Evolutionary conservation across 2,113 vertebrate species (phyloP).

Genomic region (Terrapene triunguis): DNA sequence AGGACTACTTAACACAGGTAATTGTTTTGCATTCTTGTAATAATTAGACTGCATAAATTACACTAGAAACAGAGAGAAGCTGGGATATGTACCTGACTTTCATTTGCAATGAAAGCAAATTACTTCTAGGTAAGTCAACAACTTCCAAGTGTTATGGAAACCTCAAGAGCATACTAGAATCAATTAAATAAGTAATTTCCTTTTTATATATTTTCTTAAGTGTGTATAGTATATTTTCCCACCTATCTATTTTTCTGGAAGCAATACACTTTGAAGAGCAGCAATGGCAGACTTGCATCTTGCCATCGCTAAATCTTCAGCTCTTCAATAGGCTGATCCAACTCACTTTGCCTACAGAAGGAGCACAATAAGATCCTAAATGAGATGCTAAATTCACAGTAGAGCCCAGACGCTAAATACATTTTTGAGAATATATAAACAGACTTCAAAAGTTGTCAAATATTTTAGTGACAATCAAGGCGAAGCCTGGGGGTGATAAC

Average conservation of each 20-base stretch:
- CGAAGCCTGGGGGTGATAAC: not conserved
- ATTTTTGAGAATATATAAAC: not conserved
- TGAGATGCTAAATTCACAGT: constrained; percentile 7
- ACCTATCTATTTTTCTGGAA: not conserved
- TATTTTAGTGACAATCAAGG: not conserved
- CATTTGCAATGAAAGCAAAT: not conserved
- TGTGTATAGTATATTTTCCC: not conserved
- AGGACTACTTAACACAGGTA: not conserved
- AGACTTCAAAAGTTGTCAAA: not conserved
- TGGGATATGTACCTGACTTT: not conserved
- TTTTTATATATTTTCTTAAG: not conserved
- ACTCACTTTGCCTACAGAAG: not conserved
- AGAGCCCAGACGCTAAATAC: constrained; percentile 32
- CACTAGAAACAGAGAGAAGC: not conserved
- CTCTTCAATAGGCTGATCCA: not conserved
- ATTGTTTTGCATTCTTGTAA: constrained; percentile 16
- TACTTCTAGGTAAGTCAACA: not conserved
- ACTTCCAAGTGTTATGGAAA: not conserved
- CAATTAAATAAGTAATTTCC: not conserved
- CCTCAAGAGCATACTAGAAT: not conserved
- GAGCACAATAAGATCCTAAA: constrained; percentile 10
- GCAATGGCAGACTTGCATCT: not conserved
- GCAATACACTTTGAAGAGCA: not conserved
- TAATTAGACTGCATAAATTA: constrained; percentile 33
- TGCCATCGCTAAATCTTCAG: not conserved